Percentiles rank a stretch among this genome's conserved stretches.
Conservation (phyloP, 2,113 vertebrate genomes). For the Hepsetus odoe region DNA sequence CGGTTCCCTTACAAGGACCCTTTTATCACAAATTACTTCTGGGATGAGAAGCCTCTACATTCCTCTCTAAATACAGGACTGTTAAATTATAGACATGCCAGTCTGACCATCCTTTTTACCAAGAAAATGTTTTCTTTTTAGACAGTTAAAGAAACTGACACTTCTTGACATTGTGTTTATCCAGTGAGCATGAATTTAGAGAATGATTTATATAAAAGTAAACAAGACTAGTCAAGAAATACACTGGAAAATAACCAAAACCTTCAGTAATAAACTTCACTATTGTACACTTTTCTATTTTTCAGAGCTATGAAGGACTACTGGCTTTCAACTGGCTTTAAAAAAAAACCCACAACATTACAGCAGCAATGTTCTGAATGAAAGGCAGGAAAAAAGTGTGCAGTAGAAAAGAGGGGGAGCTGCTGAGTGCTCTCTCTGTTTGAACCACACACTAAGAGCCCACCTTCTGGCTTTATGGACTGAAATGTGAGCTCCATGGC, state of each 20-base stretch:
- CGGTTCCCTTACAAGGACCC: constrained; percentile 11
- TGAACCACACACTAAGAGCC: constrained; percentile 15
- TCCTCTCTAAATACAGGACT: background rate
- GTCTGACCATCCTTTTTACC: background rate
- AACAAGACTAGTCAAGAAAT: background rate
- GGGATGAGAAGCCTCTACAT: background rate
- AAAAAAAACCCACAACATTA: background rate
- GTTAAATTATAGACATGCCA: background rate
- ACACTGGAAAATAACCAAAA: background rate
- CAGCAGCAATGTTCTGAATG: background rate
- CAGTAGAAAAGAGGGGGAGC: background rate
- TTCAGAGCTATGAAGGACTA: background rate
- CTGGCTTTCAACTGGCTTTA: background rate
- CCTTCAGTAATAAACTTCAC: no score
- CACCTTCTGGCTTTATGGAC: constrained; percentile 46
- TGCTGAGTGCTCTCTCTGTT: background rate
- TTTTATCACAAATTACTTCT: constrained; percentile 26
- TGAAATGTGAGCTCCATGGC: constrained; percentile 45
- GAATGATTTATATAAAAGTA: background rate
- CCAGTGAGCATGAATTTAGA: background rate
- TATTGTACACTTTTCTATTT: no score
- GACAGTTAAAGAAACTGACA: background rate
- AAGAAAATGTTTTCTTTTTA: background rate
- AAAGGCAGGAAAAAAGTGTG: constrained; percentile 14
- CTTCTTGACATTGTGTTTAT: background rate